These are phyloP conservation scores for Masnerella sp. DNA, from an alignment of 2,888 invertebrate species.

Conservation along the genomic window DNA sequence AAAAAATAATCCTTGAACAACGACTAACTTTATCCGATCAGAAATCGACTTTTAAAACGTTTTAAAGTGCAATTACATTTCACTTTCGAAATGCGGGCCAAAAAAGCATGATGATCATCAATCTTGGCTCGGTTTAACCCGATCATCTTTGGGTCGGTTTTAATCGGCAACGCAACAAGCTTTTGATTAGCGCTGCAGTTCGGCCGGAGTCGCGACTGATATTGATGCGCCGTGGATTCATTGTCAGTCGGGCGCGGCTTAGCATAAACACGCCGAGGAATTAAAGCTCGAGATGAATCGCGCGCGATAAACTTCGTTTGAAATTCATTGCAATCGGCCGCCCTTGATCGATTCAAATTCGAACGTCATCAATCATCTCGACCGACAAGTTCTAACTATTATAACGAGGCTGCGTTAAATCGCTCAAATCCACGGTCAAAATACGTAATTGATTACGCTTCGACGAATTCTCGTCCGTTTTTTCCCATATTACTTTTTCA, in stretches of 20 bases:
- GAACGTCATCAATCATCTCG: slow-evolving; percentile 36
- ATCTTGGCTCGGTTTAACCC: slow-evolving; percentile 60
- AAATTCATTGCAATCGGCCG: slow-evolving; percentile 39
- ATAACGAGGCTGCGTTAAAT: slow-evolving; percentile 30
- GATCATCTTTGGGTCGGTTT: slow-evolving; percentile 40
- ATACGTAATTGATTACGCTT: too few relatives aligned
- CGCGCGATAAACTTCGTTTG: slow-evolving; percentile 37
- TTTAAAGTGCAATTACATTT: too few relatives aligned
- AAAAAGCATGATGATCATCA: too few relatives aligned
- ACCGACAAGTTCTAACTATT: slow-evolving; percentile 40
- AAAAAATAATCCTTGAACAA: too few relatives aligned
- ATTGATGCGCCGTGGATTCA: slow-evolving; percentile 22
- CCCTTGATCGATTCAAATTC: slow-evolving; percentile 43
- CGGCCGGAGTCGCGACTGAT: slow-evolving; percentile 12
- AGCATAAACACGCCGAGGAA: slow-evolving; percentile 31
- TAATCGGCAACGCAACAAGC: slow-evolving; percentile 17
- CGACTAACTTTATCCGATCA: too few relatives aligned
- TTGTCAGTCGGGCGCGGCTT: slow-evolving; percentile 29
- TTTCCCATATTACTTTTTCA: too few relatives aligned
- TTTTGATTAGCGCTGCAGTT: slow-evolving; percentile 21
- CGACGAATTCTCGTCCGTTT: too few relatives aligned
- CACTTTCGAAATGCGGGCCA: slow-evolving; percentile 55
- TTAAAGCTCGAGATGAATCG: slow-evolving; percentile 35
- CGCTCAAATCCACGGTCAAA: slow-evolving; percentile 15
- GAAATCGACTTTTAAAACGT: too few relatives aligned